Conservation (phyloP, 2,888 invertebrate species). For the Tigriopus californicus region DNA sequence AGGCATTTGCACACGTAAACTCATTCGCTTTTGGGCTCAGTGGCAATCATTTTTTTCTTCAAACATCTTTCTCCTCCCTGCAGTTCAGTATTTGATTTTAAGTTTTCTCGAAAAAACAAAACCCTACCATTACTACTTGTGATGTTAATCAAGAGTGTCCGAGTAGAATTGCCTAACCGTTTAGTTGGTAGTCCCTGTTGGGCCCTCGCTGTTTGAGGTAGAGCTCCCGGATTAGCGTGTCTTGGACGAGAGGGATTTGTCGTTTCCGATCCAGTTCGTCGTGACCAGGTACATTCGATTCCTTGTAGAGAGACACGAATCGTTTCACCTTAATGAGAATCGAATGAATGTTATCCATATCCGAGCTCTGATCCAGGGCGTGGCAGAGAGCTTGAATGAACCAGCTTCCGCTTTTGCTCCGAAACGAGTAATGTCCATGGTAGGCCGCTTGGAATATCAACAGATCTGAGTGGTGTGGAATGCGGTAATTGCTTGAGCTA, state of each 20-base stretch:
- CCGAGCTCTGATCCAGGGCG: background rate
- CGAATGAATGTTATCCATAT: background rate
- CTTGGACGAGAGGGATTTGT: slow-evolving; percentile 12
- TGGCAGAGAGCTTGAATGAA: slow-evolving; percentile 14
- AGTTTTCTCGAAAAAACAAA: too few species aligned
- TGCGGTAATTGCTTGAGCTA: background rate
- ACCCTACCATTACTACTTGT: too few species aligned
- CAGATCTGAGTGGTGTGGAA: slow-evolving; percentile 12
- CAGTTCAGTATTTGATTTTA: too few species aligned
- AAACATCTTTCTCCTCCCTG: too few species aligned
- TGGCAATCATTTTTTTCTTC: too few species aligned
- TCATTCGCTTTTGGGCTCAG: too few species aligned
- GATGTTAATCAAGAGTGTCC: too few species aligned
- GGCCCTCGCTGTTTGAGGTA: slow-evolving; percentile 1
- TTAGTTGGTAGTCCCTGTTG: too few species aligned
- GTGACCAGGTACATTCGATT: background rate
- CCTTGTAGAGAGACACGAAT: background rate
- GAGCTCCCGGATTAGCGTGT: slow-evolving; percentile 7
- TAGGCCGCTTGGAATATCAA: slow-evolving; percentile 10
- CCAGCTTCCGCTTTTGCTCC: slow-evolving; percentile 9
- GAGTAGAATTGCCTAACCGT: too few species aligned
- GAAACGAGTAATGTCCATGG: slow-evolving; percentile 12
- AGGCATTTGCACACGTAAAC: too few species aligned
- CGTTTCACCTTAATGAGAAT: background rate
- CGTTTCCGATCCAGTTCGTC: slow-evolving; percentile 4